Conservation (phyloP, 2,797 vertebrate genomes). For the Ceryle rudis region DNA sequence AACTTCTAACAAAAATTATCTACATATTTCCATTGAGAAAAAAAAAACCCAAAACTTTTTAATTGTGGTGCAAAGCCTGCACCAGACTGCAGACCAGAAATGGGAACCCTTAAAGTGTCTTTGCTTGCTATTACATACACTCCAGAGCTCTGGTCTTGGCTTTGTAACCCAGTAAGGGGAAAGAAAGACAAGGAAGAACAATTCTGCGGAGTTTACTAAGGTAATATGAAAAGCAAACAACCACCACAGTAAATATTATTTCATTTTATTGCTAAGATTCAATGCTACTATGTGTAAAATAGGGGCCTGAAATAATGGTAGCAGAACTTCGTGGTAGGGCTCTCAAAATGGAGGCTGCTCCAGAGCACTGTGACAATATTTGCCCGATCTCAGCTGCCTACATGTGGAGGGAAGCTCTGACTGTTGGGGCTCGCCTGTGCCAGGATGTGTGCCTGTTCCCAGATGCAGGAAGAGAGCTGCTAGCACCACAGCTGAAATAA, state of each 20-base stretch:
- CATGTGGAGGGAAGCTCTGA: rapidly evolving
- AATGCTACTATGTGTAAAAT: not conserved
- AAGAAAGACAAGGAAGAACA: not conserved
- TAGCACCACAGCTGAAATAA: not conserved
- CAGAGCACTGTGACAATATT: not conserved
- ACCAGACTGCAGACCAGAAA: not conserved
- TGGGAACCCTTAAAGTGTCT: not conserved
- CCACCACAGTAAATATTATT: not conserved
- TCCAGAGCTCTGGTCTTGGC: not conserved
- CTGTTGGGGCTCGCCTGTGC: not conserved
- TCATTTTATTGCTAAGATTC: not conserved
- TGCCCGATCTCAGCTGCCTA: not conserved
- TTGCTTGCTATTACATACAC: not conserved
- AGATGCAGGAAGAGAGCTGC: not conserved
- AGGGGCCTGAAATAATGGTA: not conserved
- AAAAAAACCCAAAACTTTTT: not conserved
- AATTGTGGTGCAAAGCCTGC: not conserved
- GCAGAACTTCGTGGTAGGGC: not conserved
- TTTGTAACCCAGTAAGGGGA: not conserved
- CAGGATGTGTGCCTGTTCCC: not conserved
- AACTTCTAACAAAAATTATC: not conserved
- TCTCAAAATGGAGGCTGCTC: not conserved
- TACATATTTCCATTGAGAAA: not conserved
- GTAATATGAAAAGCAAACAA: not conserved
- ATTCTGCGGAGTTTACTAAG: not conserved